Base-by-base conservation (phyloP, 1,140 invertebrate genomes). In the Glomeris maerens region DNA sequence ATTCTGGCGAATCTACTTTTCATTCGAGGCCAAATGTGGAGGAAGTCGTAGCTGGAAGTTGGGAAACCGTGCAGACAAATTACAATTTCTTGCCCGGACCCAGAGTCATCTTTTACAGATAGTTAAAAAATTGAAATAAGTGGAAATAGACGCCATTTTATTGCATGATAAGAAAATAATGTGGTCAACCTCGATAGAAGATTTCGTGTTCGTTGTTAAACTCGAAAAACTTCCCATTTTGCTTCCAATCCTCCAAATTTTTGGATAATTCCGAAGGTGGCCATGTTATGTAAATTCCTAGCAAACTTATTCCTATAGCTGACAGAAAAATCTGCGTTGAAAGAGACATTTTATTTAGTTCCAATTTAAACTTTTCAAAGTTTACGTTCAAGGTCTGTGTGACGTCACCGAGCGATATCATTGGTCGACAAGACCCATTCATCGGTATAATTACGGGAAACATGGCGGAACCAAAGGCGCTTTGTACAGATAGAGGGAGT, bases 51-150 rank as follows among this genome's bases (percentile, higher is more conserved):
- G 46, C 60, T 63, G 13, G 56, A 60, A 14, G 64, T 63, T 48
- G 64, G 64, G 47, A 62, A 65, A 21, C 64, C 64, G 58, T 66
- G 64, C 5, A 66, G 50, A 41, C 54, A 56, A 14, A 66, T 21
- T 3, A 66, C 17, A 3, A 48, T 36, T 3, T 36, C 46, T 38
- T 46, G 10, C 4, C 4, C 25, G 10, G 21, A 14, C 29, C 45
- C 45, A 36, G 26, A 14, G 20, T 21, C 45, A 23, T 46, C 45
- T 21, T 42, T 25, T 42, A 21, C 25, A 5, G 25, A 42, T 42
- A 42, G 25, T n/a, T n/a, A n/a, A n/a, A n/a, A n/a, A n/a, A n/a
- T n/a, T n/a, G n/a, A n/a, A n/a, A n/a, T n/a, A n/a, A n/a, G n/a
- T n/a, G n/a, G n/a, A n/a, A n/a, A n/a, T n/a, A n/a, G n/a, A n/a